Evolutionary conservation across 2,113 vertebrate genomes (phyloP), one percentile per base, ranked within the genome.

Genomic region (Neotragus moschatus): DNA sequence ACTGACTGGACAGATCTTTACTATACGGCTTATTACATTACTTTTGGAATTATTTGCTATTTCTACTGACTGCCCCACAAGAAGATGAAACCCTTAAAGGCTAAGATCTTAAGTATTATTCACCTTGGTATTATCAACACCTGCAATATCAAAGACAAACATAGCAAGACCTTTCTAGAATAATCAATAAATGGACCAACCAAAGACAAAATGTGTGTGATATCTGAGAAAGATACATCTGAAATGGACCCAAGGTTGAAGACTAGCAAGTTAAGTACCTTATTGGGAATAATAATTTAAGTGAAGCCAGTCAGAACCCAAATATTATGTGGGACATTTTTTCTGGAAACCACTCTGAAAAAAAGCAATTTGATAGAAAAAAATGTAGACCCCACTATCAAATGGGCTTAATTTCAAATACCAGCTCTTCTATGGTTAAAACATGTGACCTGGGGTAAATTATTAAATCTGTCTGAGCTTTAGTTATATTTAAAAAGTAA

Each of bases 41-140:
- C n/a, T 97, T 88, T 90, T 73, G 51, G 47, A 73, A 79, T 85
- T 61, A 45, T 79, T 84, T 95, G n/a, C 45, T 94, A 13, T 79
- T 95, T 97, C 93, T 30, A 36, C 10, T 36, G 19, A 79, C 39
- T 84, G 4, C 10, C 56, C 30, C 28, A 79, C n/a, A 39, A 63
- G 51, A 66, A 92, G 90, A 82, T 23, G 12, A 95, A 95, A 87
- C 7, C 33, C 53, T 92, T 53, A 51, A 53, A 88, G 39, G 3
- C 51, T 49, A 87, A 23, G 2, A 85, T 56, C 36, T 39, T 79
- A 60, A 79, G 23, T 70, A 28, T 77, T 60, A 82, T 43, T 90
- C 26, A 56, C 26, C 11, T 93, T 49, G 43, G 9, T 75, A 49
- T 30, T 84, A 80, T 25, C 30, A 75, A 85, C 1, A 82, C 6